Conservation (phyloP, 2,797 vertebrate genomes). For the Cossypha polioptera region DNA sequence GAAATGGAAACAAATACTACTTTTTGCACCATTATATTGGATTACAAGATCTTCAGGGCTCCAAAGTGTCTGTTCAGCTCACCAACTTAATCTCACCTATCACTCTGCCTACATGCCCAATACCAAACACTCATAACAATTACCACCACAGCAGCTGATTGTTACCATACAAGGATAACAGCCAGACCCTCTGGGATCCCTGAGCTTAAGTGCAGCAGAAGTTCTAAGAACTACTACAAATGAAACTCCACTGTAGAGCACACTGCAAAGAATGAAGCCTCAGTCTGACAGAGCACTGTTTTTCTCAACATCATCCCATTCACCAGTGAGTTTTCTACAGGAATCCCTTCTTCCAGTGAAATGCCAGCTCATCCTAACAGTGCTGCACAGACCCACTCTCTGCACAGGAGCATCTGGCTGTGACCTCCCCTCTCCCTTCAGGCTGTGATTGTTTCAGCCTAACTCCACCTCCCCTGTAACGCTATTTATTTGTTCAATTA, state of each 20-base stretch:
- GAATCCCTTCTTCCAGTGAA: neutral
- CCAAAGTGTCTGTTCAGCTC: neutral
- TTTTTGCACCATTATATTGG: neutral
- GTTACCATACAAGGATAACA: neutral
- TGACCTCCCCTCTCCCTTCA: neutral
- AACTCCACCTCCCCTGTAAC: neutral
- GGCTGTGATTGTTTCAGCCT: constrained; percentile 3
- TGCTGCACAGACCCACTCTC: neutral
- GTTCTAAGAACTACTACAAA: neutral
- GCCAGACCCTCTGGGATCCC: neutral
- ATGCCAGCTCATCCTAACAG: neutral
- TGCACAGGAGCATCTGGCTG: neutral
- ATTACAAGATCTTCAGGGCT: neutral
- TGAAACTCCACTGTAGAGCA: neutral
- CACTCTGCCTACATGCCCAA: neutral
- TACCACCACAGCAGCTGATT: neutral
- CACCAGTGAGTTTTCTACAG: neutral
- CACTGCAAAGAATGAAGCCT: neutral
- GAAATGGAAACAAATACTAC: neutral
- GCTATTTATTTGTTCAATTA: constrained; percentile 15
- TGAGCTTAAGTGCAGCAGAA: neutral
- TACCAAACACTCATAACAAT: neutral
- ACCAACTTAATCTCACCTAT: neutral
- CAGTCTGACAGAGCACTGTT: neutral
- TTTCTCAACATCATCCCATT: neutral